These are phyloP conservation scores for Coelopa pilipes DNA, from an alignment of 2,888 invertebrate genomes.

Conservation along the genomic window DNA sequence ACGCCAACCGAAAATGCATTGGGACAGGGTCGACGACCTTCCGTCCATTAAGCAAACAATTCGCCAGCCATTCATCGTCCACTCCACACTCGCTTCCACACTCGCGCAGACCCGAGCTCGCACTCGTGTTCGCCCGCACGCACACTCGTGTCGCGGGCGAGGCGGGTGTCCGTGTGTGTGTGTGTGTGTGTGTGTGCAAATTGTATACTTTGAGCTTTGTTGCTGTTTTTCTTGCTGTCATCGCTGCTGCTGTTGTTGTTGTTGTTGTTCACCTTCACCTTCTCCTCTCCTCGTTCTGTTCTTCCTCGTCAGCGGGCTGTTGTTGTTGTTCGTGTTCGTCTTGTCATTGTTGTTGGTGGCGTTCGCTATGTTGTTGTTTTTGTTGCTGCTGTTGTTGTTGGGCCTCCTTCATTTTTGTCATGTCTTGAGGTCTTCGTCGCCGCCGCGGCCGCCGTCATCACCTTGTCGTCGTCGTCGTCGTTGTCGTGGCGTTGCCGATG, in stretches of 20 bases:
- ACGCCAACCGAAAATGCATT: slow-evolving; percentile 52
- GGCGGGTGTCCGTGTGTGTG: slow-evolving; percentile 9
- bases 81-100: background rate
- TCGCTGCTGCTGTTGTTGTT: background rate
- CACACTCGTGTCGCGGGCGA: slow-evolving; percentile 2
- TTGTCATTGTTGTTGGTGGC: no score
- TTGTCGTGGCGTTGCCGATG: slow-evolving; percentile 26
- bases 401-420: slow-evolving; percentile 41
- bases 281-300: slow-evolving; percentile 11
- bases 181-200: slow-evolving; percentile 40
- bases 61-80: slow-evolving; percentile 28
- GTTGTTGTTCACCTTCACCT: slow-evolving; percentile 31
- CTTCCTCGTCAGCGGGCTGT: background rate
- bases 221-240: slow-evolving; percentile 29
- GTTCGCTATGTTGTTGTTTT: no score
- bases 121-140: no score
- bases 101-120: no score
- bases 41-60: slow-evolving; percentile 33
- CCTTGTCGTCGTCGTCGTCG: slow-evolving; percentile 53
- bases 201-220: slow-evolving; percentile 42
- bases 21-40: slow-evolving; percentile 52
- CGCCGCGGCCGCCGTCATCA: slow-evolving; percentile 49
- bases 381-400: no score
- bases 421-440: slow-evolving; percentile 50
- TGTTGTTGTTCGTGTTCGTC: slow-evolving; percentile 24